Evolutionary conservation across 2,113 vertebrate species (phyloP).

Genomic region (Corynorhinus townsendii): DNA sequence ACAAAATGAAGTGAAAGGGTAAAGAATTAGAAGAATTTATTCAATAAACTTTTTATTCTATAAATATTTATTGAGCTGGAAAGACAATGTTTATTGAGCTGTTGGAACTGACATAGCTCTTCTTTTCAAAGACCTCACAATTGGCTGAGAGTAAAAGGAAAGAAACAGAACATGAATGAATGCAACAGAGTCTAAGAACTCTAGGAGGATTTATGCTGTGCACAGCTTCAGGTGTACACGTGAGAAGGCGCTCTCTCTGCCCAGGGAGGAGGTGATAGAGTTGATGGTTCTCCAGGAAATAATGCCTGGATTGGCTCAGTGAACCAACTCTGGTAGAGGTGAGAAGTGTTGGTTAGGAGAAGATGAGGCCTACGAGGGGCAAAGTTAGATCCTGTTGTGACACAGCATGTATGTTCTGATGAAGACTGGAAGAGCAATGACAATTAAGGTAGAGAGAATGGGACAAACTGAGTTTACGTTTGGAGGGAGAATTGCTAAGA

Average conservation of each 20-base stretch:
- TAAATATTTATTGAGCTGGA: conserved; percentile 50
- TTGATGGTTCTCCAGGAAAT: not conserved
- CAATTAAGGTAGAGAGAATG: not conserved
- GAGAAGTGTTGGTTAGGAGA: not conserved
- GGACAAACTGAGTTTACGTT: not conserved
- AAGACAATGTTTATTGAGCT: conserved; percentile 21
- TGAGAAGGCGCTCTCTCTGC: not conserved
- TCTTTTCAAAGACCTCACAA: not conserved
- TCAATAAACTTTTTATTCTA: conserved; percentile 45
- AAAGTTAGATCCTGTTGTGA: not conserved
- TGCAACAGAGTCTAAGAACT: not conserved
- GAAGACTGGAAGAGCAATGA: not conserved
- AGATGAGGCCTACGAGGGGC: not conserved
- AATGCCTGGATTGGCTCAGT: not conserved
- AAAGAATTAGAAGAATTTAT: conserved; percentile 54
- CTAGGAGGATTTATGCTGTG: not conserved
- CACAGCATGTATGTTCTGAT: not conserved
- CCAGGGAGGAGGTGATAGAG: no score
- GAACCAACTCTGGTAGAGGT: not conserved
- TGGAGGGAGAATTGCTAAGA: not conserved
- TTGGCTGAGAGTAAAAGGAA: not conserved
- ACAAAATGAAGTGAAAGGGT: not conserved
- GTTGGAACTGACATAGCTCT: not conserved
- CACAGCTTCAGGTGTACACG: not conserved
- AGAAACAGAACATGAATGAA: not conserved